Percentiles rank a stretch among this genome's conserved stretches.
Conservation (phyloP, 1,140 invertebrate genomes). For the Phthorimaea operculella region DNA sequence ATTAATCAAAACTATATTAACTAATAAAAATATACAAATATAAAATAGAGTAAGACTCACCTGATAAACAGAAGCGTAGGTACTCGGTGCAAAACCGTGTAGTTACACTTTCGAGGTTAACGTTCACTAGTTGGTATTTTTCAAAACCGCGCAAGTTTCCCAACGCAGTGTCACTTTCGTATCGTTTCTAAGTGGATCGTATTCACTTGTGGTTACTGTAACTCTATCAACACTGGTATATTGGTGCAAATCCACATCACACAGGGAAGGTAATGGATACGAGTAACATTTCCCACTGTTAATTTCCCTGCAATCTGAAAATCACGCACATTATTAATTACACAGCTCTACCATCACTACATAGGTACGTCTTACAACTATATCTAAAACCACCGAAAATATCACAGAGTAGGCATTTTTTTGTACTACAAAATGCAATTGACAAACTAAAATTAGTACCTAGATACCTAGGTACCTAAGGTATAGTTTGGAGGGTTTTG, state of each 20-base stretch:
- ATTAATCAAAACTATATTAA: too few species aligned
- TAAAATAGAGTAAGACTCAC: too few species aligned
- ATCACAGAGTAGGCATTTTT: slow-evolving; percentile 22
- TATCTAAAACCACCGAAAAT: slow-evolving; percentile 17
- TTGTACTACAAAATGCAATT: too few species aligned
- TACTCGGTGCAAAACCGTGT: slow-evolving; percentile 6
- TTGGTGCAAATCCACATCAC: slow-evolving; percentile 39
- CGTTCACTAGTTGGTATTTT: slow-evolving; percentile 32
- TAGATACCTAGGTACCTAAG: too few species aligned
- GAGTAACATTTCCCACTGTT: slow-evolving; percentile 38
- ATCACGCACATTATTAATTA: slow-evolving; percentile 28
- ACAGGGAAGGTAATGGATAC: slow-evolving; percentile 51
- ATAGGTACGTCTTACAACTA: background rate
- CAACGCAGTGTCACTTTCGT: slow-evolving; percentile 50
- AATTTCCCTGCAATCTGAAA: slow-evolving; percentile 39
- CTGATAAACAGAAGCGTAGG: too few species aligned
- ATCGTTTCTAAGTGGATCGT: slow-evolving; percentile 40
- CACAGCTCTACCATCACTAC: slow-evolving; percentile 7
- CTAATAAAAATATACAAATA: too few species aligned
- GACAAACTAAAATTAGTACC: too few species aligned
- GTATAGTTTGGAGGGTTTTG: too few species aligned
- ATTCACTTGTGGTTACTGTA: slow-evolving; percentile 57
- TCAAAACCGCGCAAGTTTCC: slow-evolving; percentile 43
- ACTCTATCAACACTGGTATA: slow-evolving; percentile 45
- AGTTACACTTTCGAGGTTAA: slow-evolving; percentile 35